These are phyloP conservation scores for Acrocephalus arundinaceus DNA, from an alignment of 2,113 vertebrate genomes.

Conservation along the genomic window DNA sequence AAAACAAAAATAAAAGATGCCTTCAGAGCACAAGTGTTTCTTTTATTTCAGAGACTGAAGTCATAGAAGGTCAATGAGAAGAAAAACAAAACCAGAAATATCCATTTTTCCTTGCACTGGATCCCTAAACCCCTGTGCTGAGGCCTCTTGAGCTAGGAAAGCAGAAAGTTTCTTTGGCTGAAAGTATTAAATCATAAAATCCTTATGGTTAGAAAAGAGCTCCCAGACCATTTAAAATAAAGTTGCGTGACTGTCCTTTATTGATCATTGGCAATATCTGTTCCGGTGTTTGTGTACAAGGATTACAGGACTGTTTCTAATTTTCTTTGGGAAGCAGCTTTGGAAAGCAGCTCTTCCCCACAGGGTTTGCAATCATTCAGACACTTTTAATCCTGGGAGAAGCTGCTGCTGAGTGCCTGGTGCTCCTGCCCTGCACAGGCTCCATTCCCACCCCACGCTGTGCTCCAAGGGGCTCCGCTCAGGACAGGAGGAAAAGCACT, in stretches of 20 bases:
- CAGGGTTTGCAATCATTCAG: not conserved
- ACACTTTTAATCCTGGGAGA: not conserved
- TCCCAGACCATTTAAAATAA: not conserved
- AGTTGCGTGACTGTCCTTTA: accelerated
- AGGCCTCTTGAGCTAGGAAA: not conserved
- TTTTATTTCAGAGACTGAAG: not conserved
- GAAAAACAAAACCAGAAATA: not conserved
- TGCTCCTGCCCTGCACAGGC: not conserved
- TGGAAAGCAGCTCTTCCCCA: not conserved
- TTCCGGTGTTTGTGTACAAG: accelerated
- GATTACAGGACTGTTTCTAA: not conserved
- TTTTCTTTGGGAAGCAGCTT: not conserved
- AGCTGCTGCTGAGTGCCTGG: not conserved
- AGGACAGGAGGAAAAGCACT: not conserved
- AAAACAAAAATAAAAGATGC: not conserved
- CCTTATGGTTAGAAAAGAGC: not conserved
- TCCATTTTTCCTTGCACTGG: not conserved
- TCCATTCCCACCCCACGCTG: not conserved
- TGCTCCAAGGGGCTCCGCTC: not conserved
- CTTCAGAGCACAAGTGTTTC: not conserved
- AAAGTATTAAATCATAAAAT: not conserved
- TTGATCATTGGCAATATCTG: not conserved
- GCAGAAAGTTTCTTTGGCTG: not conserved
- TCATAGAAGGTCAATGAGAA: not conserved
- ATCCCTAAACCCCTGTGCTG: not conserved